Evolutionary conservation across 2,113 vertebrate genomes (phyloP).

Genomic region (Cyanoderma ruficeps): DNA sequence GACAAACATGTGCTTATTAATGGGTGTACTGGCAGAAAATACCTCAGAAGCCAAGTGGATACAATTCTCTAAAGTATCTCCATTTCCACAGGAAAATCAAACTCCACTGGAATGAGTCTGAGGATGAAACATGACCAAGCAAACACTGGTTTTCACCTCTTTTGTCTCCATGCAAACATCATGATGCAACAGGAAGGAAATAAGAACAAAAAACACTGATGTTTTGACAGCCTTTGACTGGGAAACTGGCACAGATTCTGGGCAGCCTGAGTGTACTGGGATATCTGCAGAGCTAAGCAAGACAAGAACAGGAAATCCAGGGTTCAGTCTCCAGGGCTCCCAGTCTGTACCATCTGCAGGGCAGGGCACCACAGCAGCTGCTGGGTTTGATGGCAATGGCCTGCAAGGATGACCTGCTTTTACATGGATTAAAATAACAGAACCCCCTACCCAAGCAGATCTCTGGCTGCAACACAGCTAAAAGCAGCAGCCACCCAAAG

Average conservation of each 20-base stretch:
- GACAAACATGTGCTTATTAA: not conserved
- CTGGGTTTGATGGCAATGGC: not conserved
- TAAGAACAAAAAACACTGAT: not conserved
- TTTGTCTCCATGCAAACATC: not conserved
- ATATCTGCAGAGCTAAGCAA: not conserved
- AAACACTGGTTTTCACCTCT: not conserved
- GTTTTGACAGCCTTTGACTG: not conserved
- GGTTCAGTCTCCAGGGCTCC: not conserved
- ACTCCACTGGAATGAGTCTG: not conserved
- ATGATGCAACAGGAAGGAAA: slow-evolving; percentile 37
- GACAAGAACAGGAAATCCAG: not conserved
- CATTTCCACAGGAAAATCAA: not conserved
- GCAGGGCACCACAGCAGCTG: not conserved
- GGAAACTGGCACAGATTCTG: not conserved
- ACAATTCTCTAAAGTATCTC: not conserved
- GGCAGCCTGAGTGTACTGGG: not conserved
- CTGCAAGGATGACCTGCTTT: not conserved
- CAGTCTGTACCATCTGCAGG: not conserved
- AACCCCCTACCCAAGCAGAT: not conserved
- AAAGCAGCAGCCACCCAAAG: not conserved
- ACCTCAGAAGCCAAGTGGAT: not conserved
- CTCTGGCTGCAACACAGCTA: not conserved
- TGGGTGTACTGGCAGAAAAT: not conserved
- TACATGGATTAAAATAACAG: not conserved
- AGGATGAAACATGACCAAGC: not conserved